Evolutionary conservation across 2,797 vertebrate species (phyloP), one percentile per base, ranked within the genome.

Genomic region (Hydrolagus colliei): DNA sequence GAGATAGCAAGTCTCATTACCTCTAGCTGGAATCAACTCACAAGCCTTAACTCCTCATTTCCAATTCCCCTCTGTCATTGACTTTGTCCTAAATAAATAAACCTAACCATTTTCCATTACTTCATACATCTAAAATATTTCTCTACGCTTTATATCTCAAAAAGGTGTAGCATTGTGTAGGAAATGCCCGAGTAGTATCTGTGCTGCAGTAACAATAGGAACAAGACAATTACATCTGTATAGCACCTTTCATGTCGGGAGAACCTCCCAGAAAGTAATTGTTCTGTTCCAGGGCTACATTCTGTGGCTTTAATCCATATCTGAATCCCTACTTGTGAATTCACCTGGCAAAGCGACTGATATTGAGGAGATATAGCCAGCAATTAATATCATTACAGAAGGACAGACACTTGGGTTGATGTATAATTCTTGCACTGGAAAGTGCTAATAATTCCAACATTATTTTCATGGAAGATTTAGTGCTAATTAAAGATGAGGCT

Each of bases 261-360:
- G 27, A 1, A 27, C 27, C 27, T 27, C 27, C 27, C 27, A 27
- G 27, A 68, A 27, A 80, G 67, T 82, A 71, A 84, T 65, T 80
- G 67, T 35, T 18, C 9, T 12, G 14, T 10, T 63, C 32, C 68
- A 65, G 41, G 41, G 63, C 79, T 67, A 27, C 52, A 35, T 67
- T 84, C 79, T 67, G 65, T 82, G 63, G 10, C 71, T 84, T 52
- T 84, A 84, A 84, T 71, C 71, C 14, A 84, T 68, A 18, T 84
- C 68, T 71, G 65, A 65, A 4, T 68, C 35, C 41, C 63, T 67
- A 32, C 78, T 32, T 67, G 22, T 35, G 9, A 9, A 65, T 82
- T 82, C 63, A 67, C 78, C 35, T 22, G 27, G n/a, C 27, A 82
- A 82, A 67, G 63, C 32, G 27, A 82, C 63, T 82, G 62, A 16